These are phyloP conservation scores for Istiophorus platypterus DNA, from an alignment of 2,113 vertebrate species.

Conservation along the genomic window DNA sequence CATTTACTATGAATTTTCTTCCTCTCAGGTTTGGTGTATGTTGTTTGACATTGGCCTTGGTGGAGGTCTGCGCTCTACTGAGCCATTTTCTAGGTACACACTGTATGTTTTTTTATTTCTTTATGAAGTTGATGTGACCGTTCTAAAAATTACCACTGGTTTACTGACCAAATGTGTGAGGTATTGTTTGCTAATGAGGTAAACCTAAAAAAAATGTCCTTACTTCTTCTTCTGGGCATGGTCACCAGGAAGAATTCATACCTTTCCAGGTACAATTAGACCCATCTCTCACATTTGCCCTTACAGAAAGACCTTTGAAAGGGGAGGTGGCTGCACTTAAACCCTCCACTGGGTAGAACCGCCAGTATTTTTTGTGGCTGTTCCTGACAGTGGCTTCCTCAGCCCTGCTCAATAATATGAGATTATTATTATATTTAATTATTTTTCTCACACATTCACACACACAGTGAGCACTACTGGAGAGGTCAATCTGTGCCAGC, in stretches of 20 bases:
- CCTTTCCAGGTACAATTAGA: background rate
- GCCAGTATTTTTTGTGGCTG: background rate
- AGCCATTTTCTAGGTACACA: too few species aligned
- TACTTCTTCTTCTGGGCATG: background rate
- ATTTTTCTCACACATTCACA: slow-evolving; percentile 24
- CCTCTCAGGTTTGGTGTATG: too few species aligned
- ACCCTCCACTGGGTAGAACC: background rate
- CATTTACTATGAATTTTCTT: too few species aligned
- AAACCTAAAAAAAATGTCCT: background rate
- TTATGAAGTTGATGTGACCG: too few species aligned
- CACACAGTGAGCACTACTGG: slow-evolving; percentile 27
- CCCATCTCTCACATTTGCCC: slow-evolving; percentile 16
- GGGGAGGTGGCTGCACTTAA: background rate
- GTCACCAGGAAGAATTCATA: slow-evolving; percentile 9
- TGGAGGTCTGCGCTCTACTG: too few species aligned
- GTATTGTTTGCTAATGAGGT: background rate
- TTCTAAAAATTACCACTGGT: too few species aligned
- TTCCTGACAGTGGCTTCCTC: background rate
- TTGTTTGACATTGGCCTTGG: too few species aligned
- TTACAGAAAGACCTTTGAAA: background rate
- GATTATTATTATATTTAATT: slow-evolving; percentile 10
- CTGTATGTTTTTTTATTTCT: too few species aligned
- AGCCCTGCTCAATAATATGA: background rate
- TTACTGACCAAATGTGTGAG: background rate
- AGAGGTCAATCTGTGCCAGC: slow-evolving; percentile 60